A percentile compares a stretch with the other conserved stretches of the same genome.
Conservation (phyloP, 2,888 invertebrate genomes). For the Sturmia bella region DNA sequence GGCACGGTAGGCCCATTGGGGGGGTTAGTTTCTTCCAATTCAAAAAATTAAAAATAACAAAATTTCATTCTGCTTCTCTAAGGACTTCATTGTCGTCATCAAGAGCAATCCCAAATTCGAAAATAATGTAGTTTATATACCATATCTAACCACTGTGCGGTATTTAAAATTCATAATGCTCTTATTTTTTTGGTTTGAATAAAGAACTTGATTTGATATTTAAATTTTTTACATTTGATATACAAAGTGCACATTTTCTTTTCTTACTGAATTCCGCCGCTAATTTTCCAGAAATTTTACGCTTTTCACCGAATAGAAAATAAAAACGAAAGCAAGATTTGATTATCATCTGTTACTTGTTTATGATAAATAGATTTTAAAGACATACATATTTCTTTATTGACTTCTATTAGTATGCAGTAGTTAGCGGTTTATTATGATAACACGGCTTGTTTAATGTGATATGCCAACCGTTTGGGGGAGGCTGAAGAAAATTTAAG, state of each 20-base stretch:
- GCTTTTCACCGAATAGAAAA: neutral
- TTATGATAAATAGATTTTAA: slow-evolving; percentile 55
- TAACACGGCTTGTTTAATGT: slow-evolving; percentile 31
- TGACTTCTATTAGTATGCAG: slow-evolving; percentile 13
- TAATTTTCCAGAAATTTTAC: neutral
- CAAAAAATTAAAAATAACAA: too few relatives aligned
- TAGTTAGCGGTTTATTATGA: slow-evolving; percentile 65
- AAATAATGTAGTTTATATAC: too few relatives aligned
- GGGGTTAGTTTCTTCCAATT: too few relatives aligned
- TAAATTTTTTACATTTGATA: slow-evolving; percentile 26
- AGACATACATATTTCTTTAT: slow-evolving; percentile 13
- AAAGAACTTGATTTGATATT: slow-evolving; percentile 41
- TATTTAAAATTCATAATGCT: slow-evolving; percentile 48
- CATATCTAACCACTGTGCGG: too few relatives aligned
- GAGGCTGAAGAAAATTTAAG: neutral
- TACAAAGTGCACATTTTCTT: neutral
- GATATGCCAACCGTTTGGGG: neutral
- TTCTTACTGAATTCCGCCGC: neutral
- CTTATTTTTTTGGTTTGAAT: neutral
- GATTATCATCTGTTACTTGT: slow-evolving; percentile 62
- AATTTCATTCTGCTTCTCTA: too few relatives aligned
- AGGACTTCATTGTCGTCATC: too few relatives aligned
- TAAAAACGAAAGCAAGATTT: slow-evolving; percentile 40
- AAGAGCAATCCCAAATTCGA: too few relatives aligned
- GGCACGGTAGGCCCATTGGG: too few relatives aligned